Evolutionary conservation across 2,888 invertebrate genomes (phyloP).

Genomic region (Tridacna crocea): DNA sequence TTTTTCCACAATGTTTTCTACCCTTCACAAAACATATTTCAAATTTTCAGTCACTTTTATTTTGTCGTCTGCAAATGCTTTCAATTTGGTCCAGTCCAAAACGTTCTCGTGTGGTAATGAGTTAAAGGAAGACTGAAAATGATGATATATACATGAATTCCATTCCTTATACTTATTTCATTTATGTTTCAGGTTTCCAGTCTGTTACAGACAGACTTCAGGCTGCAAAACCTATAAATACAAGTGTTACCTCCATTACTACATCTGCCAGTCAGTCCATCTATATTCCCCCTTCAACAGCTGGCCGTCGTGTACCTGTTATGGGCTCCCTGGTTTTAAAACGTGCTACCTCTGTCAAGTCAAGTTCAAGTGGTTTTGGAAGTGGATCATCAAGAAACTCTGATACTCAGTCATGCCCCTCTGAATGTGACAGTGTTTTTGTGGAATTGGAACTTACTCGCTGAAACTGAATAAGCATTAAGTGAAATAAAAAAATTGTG

Average conservation of each 20-base stretch:
- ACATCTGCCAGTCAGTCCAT: neutral
- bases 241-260: neutral
- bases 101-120: too few species aligned
- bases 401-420: conserved; percentile 9
- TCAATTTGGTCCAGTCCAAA: too few species aligned
- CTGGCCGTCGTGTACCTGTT: conserved; percentile 40
- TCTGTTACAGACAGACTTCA: conserved; percentile 18
- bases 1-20: too few species aligned
- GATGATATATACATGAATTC: neutral
- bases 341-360: conserved; percentile 39
- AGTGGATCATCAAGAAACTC: conserved; percentile 42
- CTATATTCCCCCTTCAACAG: neutral
- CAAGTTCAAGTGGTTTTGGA: conserved; percentile 53
- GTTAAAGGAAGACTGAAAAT: too few species aligned
- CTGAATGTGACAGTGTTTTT: conserved; percentile 31
- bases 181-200: conserved; percentile 47
- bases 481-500: too few species aligned
- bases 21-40: too few species aligned
- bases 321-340: conserved; percentile 52
- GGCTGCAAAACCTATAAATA: neutral
- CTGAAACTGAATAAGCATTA: neutral
- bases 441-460: conserved; percentile 40
- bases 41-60: too few species aligned
- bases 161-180: neutral
- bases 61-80: too few species aligned